Evolutionary conservation across 1,140 invertebrate genomes (phyloP).

Genomic region (Megalonaias nervosa): DNA sequence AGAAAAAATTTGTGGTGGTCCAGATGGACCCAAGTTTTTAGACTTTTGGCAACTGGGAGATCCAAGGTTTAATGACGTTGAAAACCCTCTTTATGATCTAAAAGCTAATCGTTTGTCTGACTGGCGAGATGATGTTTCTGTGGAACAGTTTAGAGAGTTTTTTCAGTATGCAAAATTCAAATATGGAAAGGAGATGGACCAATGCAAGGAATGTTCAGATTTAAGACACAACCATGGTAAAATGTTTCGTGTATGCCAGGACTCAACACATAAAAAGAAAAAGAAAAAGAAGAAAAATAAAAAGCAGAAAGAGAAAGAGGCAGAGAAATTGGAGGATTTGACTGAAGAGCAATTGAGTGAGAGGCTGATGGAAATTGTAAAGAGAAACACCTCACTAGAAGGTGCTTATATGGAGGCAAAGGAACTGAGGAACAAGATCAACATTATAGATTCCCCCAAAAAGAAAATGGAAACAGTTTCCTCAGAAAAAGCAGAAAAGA

Average conservation of each 20-base stretch:
- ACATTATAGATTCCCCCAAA: too few relatives aligned
- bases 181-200: slow-evolving; percentile 40
- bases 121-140: slow-evolving; percentile 46
- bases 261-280: slow-evolving; percentile 26
- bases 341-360: background rate
- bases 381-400: slow-evolving; percentile 8
- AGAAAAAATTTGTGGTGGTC: slow-evolving; percentile 45
- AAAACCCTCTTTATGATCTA: slow-evolving; percentile 52
- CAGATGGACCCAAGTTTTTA: slow-evolving; percentile 38
- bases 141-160: slow-evolving; percentile 53
- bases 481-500: too few relatives aligned
- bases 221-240: slow-evolving; percentile 35
- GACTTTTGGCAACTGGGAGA: slow-evolving; percentile 48
- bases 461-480: too few relatives aligned
- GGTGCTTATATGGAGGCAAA: slow-evolving; percentile 15
- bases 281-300: slow-evolving; percentile 49
- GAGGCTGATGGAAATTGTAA: background rate
- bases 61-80: slow-evolving; percentile 51
- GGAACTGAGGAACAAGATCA: too few relatives aligned
- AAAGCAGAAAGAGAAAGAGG: slow-evolving; percentile 42
- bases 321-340: slow-evolving; percentile 1
- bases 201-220: slow-evolving; percentile 46
- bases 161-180: slow-evolving; percentile 41
- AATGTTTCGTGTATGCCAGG: slow-evolving; percentile 21
- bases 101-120: slow-evolving; percentile 25